A percentile compares a stretch with the other conserved stretches of the same genome.
Conservation (phyloP, 2,797 vertebrate genomes). For the Apogon hyalosoma region DNA sequence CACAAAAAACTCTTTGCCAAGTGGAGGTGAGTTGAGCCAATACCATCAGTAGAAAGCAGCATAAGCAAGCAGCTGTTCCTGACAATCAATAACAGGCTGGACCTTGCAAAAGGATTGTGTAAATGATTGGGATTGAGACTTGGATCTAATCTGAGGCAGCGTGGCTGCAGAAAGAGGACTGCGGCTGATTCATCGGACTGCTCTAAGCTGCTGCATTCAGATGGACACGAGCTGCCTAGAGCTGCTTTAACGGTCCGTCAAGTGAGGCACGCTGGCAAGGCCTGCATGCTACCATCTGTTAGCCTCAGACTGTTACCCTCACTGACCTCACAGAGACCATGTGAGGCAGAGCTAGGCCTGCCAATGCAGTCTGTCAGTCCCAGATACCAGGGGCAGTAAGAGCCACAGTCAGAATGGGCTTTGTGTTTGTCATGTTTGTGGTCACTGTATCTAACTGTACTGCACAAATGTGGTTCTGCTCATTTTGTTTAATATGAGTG, state of each 20-base stretch:
- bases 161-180: constrained; percentile 25
- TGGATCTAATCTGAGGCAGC: constrained; percentile 32
- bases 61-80: not conserved
- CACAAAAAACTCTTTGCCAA: too few species aligned
- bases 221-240: constrained; percentile 33
- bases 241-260: constrained; percentile 54
- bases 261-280: constrained; percentile 47
- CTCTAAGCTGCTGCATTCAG: constrained; percentile 46
- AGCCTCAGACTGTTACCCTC: constrained; percentile 47
- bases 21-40: too few species aligned
- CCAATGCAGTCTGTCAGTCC: constrained; percentile 60
- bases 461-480: too few species aligned
- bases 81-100: not conserved
- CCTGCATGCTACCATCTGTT: constrained; percentile 63
- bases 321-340: constrained; percentile 52
- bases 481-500: too few species aligned
- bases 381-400: constrained; percentile 21
- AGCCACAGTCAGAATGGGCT: constrained; percentile 7
- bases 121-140: constrained; percentile 27
- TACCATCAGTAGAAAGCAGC: too few species aligned
- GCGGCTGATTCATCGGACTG: constrained; percentile 27
- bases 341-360: constrained; percentile 46
- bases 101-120: constrained; percentile 30
- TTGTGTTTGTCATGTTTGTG: constrained; percentile 24
- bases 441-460: constrained; percentile 4